These are phyloP conservation scores for Oscarella lobularis DNA, from an alignment of 37 sponge, comb jelly and placozoan species.

Conservation along the genomic window DNA sequence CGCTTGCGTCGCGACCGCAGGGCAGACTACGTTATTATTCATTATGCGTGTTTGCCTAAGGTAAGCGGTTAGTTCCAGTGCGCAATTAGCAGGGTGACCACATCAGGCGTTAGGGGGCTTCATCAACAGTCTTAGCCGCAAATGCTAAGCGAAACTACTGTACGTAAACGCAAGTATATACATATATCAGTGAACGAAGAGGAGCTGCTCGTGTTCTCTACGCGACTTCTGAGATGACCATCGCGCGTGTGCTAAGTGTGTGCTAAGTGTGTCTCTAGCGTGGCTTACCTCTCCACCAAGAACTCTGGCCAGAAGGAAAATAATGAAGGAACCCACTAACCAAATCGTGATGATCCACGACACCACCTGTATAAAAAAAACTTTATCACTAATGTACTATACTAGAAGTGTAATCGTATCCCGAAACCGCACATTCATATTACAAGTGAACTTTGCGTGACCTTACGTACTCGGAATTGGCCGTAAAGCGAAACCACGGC, in stretches of 20 bases:
- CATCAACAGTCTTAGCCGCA: too few relatives aligned
- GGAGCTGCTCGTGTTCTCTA: background rate
- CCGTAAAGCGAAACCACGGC: slow-evolving; percentile 76
- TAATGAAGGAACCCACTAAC: slow-evolving; percentile 63
- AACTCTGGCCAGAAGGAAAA: slow-evolving; percentile 74
- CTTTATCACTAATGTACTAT: background rate
- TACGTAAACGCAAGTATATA: slow-evolving; percentile 5
- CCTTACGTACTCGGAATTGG: slow-evolving; percentile 55
- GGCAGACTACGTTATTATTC: too few relatives aligned
- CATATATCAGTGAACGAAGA: background rate
- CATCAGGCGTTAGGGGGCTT: too few relatives aligned
- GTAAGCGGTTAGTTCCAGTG: too few relatives aligned
- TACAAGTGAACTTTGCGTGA: background rate
- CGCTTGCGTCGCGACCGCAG: too few relatives aligned
- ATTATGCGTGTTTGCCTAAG: too few relatives aligned
- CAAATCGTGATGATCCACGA: slow-evolving; percentile 90
- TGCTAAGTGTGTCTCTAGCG: too few relatives aligned
- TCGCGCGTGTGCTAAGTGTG: too few relatives aligned
- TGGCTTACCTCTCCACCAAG: slow-evolving; percentile 78
- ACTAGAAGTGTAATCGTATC: background rate
- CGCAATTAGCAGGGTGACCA: too few relatives aligned
- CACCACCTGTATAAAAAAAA: slow-evolving; percentile 43
- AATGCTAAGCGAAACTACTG: too few relatives aligned
- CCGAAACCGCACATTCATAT: background rate
- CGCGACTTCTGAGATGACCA: too few relatives aligned